Percentiles rank a stretch among this genome's conserved stretches.
These are phyloP conservation scores for Eidolon helvum DNA, from an alignment of 2,113 vertebrate species.

Conservation along the genomic window DNA sequence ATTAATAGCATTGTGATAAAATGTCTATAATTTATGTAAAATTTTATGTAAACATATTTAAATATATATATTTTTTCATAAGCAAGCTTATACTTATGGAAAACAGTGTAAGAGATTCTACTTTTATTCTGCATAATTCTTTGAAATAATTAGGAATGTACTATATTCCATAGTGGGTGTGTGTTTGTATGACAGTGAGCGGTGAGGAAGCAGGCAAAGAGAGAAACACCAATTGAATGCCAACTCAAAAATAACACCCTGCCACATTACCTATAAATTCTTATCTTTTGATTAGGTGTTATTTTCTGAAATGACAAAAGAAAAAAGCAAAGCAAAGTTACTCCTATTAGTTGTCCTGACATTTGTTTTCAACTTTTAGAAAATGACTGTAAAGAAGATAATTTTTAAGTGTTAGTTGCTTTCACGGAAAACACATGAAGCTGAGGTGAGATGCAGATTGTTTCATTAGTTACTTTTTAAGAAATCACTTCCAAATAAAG, in stretches of 20 bases:
- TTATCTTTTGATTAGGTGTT: not conserved
- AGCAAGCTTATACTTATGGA: not conserved
- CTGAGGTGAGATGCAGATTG: not conserved
- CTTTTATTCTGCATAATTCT: not conserved
- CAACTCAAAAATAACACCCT: not conserved
- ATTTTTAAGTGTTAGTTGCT: not conserved
- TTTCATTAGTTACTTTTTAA: not conserved
- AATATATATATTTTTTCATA: not conserved
- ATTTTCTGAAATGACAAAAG: not conserved
- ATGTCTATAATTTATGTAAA: not conserved
- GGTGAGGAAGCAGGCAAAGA: not conserved
- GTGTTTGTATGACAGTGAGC: not conserved
- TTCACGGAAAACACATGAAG: not conserved
- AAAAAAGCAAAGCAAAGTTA: not conserved
- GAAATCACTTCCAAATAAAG: not conserved
- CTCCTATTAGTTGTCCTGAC: not conserved
- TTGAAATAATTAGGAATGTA: not conserved
- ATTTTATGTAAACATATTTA: not conserved
- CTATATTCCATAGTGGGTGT: not conserved
- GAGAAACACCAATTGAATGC: not conserved
- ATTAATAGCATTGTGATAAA: not conserved
- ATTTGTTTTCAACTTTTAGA: not conserved
- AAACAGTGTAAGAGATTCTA: not conserved
- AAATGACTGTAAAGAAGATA: not conserved
- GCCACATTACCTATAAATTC: not conserved